Percentiles rank a stretch among this genome's conserved stretches.
Conservation (phyloP, 1,140 invertebrate genomes). For the Piezodorus guildinii region DNA sequence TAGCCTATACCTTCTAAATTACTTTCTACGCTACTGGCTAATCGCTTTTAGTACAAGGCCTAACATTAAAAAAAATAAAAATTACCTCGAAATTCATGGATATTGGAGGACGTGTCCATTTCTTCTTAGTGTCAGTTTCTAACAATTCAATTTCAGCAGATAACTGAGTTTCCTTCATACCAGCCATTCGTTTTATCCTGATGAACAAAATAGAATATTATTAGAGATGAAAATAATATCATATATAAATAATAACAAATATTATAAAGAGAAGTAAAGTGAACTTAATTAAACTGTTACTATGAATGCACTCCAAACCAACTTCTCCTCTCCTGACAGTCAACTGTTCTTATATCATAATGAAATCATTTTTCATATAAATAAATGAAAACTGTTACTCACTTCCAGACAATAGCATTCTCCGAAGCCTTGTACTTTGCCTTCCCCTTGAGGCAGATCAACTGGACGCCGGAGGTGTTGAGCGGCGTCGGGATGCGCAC, state of each 20-base stretch:
- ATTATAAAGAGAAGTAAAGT: no score
- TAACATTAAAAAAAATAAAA: no score
- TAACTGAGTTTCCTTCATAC: conserved; percentile 99
- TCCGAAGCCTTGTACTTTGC: conserved; percentile 99
- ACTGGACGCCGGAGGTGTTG: conserved; percentile 96
- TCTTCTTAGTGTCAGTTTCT: conserved; percentile 97
- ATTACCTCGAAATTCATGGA: conserved; percentile 99
- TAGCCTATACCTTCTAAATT: no score
- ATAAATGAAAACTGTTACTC: conserved; percentile 34
- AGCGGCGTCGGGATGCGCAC: conserved; percentile 97
- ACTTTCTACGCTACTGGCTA: no score
- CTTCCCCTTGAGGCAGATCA: conserved; percentile 98
- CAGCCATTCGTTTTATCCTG: conserved; percentile 98
- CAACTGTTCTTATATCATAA: not conserved
- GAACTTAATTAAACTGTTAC: no score
- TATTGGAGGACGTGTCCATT: conserved; percentile 99
- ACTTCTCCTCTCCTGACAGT: no score
- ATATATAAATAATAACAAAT: no score
- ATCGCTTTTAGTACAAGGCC: no score
- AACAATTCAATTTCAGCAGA: conserved; percentile 99
- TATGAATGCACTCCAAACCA: no score
- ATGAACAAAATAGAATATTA: no score
- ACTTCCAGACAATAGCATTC: conserved; percentile 99
- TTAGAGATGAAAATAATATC: no score
- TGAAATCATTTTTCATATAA: not conserved